These are phyloP conservation scores for Mesembrinibis cayennensis DNA, from an alignment of 2,113 vertebrate species.

Conservation along the genomic window DNA sequence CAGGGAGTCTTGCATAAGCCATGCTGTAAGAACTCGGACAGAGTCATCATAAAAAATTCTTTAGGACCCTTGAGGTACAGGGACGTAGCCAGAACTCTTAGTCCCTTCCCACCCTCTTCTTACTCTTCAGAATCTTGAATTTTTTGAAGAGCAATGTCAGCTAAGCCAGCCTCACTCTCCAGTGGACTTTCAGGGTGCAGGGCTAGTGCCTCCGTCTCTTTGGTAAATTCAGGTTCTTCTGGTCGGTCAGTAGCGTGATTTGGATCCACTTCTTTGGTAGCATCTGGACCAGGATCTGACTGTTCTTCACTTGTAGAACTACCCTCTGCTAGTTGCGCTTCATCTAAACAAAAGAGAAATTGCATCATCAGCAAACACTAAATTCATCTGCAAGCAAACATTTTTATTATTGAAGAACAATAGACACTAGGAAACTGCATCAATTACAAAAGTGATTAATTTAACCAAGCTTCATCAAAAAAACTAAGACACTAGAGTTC, in stretches of 20 bases:
- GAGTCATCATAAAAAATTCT: neutral
- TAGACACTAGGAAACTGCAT: neutral
- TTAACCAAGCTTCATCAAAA: neutral
- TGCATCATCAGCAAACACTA: neutral
- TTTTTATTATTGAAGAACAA: neutral
- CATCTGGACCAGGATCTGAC: neutral
- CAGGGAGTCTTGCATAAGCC: neutral
- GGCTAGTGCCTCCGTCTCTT: neutral
- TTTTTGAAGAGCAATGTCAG: constrained; percentile 27
- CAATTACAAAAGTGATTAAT: neutral
- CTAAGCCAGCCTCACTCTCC: neutral
- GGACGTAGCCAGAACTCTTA: neutral
- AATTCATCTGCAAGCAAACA: neutral
- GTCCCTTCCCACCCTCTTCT: neutral
- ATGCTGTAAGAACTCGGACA: neutral
- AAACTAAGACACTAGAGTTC: neutral
- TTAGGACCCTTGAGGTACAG: neutral
- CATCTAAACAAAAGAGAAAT: constrained; percentile 46
- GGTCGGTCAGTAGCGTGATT: neutral
- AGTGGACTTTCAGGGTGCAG: neutral
- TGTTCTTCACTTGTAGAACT: constrained; percentile 50
- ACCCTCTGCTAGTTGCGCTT: neutral
- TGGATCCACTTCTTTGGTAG: constrained; percentile 18
- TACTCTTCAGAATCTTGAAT: constrained; percentile 65
- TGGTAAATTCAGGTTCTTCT: neutral